Conservation (phyloP, 2,888 invertebrate genomes). For the Scaptomyza reducta region DNA sequence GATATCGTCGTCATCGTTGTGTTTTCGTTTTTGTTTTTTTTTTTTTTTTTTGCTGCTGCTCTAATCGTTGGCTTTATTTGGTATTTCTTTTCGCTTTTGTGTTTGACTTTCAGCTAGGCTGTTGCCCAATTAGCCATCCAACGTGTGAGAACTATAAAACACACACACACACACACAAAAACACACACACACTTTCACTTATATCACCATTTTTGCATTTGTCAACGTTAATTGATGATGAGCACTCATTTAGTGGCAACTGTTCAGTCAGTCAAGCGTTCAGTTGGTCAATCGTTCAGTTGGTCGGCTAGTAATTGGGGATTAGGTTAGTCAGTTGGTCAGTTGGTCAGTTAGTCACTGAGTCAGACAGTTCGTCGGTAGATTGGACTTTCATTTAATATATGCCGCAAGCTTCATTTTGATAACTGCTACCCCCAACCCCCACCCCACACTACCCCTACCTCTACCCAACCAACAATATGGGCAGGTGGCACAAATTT, state of each 20-base stretch:
- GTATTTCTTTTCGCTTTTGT: conserved; percentile 72
- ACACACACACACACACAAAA: background rate
- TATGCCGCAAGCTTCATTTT: conserved; percentile 67
- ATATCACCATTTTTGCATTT: conserved; percentile 62
- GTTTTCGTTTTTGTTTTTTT: conserved; percentile 27
- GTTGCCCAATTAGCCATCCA: conserved; percentile 65
- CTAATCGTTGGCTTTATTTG: conserved; percentile 70
- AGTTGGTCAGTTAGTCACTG: conserved; percentile 17
- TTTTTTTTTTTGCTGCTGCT: conserved; percentile 16
- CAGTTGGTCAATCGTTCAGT: conserved; percentile 20
- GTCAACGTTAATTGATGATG: conserved; percentile 78
- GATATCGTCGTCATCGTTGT: conserved; percentile 49
- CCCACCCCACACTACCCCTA: conserved; percentile 5
- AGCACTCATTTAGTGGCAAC: conserved; percentile 64
- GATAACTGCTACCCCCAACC: conserved; percentile 41
- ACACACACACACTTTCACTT: background rate
- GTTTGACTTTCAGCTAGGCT: conserved; percentile 67
- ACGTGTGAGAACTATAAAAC: conserved; percentile 39
- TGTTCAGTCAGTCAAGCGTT: conserved; percentile 34
- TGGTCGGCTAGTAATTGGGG: conserved; percentile 19
- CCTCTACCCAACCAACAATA: background rate
- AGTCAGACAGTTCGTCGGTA: conserved; percentile 14
- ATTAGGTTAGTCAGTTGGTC: conserved; percentile 17
- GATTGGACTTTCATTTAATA: conserved; percentile 63
- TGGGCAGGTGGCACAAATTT: conserved; percentile 29